Percentiles rank a stretch among this genome's conserved stretches.
Conservation (phyloP, 2,797 vertebrate genomes). For the Manis pentadactyla region DNA sequence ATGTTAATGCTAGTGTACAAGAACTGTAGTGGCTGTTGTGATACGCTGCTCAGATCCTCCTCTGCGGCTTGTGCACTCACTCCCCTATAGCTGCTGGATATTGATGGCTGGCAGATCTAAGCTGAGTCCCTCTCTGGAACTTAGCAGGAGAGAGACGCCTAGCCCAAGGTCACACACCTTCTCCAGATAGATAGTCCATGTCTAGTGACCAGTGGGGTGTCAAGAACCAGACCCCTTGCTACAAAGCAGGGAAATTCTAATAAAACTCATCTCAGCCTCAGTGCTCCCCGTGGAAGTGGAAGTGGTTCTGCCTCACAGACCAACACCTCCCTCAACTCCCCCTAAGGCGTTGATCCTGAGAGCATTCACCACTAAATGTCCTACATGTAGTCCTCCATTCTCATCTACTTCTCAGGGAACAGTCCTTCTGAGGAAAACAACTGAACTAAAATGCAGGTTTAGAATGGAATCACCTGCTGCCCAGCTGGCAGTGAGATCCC, state of each 20-base stretch:
- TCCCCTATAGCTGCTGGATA: background rate
- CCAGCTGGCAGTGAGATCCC: background rate
- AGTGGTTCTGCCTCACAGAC: background rate
- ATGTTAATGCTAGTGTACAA: background rate
- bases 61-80: background rate
- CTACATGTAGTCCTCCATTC: background rate
- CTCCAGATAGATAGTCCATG: too few relatives aligned
- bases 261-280: background rate
- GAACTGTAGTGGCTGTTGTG: background rate
- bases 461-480: background rate
- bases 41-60: background rate
- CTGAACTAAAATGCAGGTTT: background rate
- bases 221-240: background rate
- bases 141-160: background rate
- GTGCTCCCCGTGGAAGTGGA: background rate
- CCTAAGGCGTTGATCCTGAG: background rate
- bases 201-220: background rate
- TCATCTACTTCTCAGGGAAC: background rate
- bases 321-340: background rate
- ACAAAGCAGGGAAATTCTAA: background rate
- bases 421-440: constrained; percentile 20
- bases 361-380: background rate
- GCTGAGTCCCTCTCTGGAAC: background rate
- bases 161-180: background rate
- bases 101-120: background rate